Evolutionary conservation across 2,888 invertebrate genomes (phyloP).

Genomic region (Cheilosia pagana): DNA sequence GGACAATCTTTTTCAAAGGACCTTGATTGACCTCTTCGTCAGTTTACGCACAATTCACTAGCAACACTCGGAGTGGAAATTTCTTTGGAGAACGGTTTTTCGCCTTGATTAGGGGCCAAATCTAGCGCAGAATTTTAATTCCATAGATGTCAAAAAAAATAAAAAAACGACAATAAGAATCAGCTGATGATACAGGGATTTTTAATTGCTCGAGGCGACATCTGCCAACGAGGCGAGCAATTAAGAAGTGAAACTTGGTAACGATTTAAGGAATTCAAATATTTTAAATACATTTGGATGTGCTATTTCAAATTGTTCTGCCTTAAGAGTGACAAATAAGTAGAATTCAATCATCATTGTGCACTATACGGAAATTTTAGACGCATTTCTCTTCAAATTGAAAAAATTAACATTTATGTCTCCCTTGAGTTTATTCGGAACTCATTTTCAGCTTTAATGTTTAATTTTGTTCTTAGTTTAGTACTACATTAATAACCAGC

Average conservation of each 20-base stretch:
- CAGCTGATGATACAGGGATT: constrained; percentile 27
- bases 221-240: not conserved
- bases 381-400: too few species aligned
- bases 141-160: constrained; percentile 48
- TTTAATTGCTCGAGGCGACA: constrained; percentile 16
- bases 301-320: not conserved
- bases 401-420: too few species aligned
- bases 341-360: too few species aligned
- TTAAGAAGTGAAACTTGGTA: not conserved
- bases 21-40: constrained; percentile 81
- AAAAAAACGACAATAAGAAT: constrained; percentile 16
- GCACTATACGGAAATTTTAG: too few species aligned
- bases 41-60: constrained; percentile 37
- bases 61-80: constrained; percentile 11
- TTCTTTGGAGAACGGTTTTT: constrained; percentile 21
- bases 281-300: not conserved
- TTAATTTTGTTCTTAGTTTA: too few species aligned
- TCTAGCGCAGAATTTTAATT: constrained; percentile 19
- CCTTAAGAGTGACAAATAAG: too few species aligned
- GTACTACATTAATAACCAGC: too few species aligned
- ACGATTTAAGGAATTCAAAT: not conserved
- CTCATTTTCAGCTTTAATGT: too few species aligned
- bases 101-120: constrained; percentile 2
- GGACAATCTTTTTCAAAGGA: constrained; percentile 72
- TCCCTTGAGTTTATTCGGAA: too few species aligned